Conservation (phyloP, 2,888 invertebrate species). For the Melangyna quadrimaculata region DNA sequence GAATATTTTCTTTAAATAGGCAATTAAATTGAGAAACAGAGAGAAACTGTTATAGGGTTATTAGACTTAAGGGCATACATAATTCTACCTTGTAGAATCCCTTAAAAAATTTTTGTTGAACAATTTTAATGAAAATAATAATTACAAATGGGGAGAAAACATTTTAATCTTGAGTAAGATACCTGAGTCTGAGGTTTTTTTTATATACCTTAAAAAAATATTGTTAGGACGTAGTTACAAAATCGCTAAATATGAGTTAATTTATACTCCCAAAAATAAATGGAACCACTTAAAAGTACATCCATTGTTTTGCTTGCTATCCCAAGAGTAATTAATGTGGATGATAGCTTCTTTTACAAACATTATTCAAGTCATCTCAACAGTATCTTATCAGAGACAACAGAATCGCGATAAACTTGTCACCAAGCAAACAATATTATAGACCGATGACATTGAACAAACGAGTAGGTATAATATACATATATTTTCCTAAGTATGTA, state of each 20-base stretch:
- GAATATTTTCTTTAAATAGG: background rate
- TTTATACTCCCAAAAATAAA: background rate
- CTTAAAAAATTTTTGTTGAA: background rate
- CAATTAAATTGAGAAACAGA: background rate
- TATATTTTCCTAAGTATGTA: no score
- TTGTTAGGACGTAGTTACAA: no score
- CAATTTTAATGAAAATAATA: background rate
- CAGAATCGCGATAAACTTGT: no score
- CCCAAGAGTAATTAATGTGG: slow-evolving; percentile 62
- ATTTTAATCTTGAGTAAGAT: background rate
- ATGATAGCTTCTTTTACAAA: slow-evolving; percentile 31
- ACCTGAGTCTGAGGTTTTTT: background rate
- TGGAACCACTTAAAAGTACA: slow-evolving; percentile 19
- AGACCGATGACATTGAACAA: background rate
- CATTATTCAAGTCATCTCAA: background rate
- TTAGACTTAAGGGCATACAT: background rate
- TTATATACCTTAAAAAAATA: background rate
- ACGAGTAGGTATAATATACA: no score
- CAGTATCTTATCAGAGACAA: background rate
- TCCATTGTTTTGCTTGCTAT: slow-evolving; percentile 1
- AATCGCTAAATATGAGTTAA: background rate
- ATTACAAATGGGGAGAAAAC: background rate
- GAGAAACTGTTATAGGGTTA: background rate
- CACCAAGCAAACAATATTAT: background rate
- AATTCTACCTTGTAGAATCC: no score